phyloP scores from a whole-genome alignment of 1,140 invertebrate genomes.

The Doryteuthis pealeii region DNA sequence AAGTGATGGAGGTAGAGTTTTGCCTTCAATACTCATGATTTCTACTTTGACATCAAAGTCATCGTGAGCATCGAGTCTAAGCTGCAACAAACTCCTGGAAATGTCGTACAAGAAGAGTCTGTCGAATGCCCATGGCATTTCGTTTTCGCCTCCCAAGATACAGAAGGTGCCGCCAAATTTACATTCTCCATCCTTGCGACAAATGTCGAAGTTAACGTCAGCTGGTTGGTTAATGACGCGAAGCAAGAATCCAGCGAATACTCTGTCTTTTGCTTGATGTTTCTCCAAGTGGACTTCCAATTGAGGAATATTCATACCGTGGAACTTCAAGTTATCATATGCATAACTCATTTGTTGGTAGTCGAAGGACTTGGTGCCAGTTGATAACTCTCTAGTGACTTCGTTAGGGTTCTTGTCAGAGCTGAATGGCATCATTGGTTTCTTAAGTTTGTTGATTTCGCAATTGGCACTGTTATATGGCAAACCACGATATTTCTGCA shows the following conservation, averaged over 20 bases:
- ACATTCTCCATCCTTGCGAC: conserved; percentile 13
- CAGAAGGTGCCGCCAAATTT: conserved; percentile 25
- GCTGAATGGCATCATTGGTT: conserved; percentile 17
- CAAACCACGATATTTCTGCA: conserved; percentile 13
- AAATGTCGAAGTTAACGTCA: conserved; percentile 26
- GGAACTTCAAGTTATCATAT: conserved; percentile 30
- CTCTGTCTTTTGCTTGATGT: conserved; percentile 18
- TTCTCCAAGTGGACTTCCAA: conserved; percentile 21
- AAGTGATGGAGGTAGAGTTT: conserved; percentile 7
- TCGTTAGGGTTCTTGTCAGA: conserved; percentile 16
- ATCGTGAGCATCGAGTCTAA: conserved; percentile 12
- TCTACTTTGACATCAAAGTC: conserved; percentile 18
- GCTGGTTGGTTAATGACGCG: conserved; percentile 19
- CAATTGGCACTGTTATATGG: conserved; percentile 20
- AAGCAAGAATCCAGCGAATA: conserved; percentile 26
- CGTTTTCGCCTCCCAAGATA: conserved; percentile 27
- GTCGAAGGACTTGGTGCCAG: conserved; percentile 25
- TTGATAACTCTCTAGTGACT: neutral
- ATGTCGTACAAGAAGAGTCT: conserved; percentile 26
- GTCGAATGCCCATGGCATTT: conserved; percentile 32
- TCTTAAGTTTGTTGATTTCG: neutral
- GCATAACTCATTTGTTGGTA: conserved; percentile 26
- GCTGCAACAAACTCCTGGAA: conserved; percentile 11
- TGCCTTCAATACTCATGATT: conserved; percentile 19
- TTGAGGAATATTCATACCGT: conserved; percentile 27